Evolutionary conservation across 2,113 vertebrate genomes (phyloP), one percentile per base, ranked within the genome.

Genomic region (Lontra canadensis): DNA sequence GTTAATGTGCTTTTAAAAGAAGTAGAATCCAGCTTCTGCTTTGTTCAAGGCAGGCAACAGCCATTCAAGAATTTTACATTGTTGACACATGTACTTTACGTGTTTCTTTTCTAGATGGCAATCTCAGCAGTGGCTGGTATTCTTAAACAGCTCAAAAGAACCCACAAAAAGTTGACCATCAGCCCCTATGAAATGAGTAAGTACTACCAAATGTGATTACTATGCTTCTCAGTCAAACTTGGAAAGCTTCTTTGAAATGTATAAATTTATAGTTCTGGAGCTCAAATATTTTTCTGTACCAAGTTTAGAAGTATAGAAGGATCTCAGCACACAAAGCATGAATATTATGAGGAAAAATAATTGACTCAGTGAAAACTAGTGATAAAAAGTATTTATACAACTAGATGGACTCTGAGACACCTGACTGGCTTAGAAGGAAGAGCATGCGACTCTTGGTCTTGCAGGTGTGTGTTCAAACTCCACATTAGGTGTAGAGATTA

Each of bases 121-220:
- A 99, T 99, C 98, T 99, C 99, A 55, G 99, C 99, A 91, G 99
- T 99, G 61, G 99, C 99, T 98, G 99, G 99, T 34, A 99, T 99
- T 98, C 99, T 99, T 96, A 99, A 99, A 90, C 99, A 99, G 94
- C 98, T 99, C 74, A 99, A 99, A 98, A 99, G 99, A 97, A 97
- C 99, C 3, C 99, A 99, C 97, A 99, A 99, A 98, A 99, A 99
- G 98, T 97, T 99, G 95, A 98, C 99, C n/a, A 97, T 99, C 96
- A 99, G 98, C 97, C 99, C 99, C 26, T 99, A 99, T 0, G 98
- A 99, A 98, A 99, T 99, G 96, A 99, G 99, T 99, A 99, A 97
- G 99, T 98, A 97, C 89, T 86, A 52, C 21, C 90, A 36, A 89
- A 69, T 74, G 39, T 47, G 44, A 52, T 74, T 95, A 82, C 76